Evolutionary conservation across 2,797 vertebrate species (phyloP), one percentile per base, ranked within the genome.

Genomic region (Cossypha polioptera): DNA sequence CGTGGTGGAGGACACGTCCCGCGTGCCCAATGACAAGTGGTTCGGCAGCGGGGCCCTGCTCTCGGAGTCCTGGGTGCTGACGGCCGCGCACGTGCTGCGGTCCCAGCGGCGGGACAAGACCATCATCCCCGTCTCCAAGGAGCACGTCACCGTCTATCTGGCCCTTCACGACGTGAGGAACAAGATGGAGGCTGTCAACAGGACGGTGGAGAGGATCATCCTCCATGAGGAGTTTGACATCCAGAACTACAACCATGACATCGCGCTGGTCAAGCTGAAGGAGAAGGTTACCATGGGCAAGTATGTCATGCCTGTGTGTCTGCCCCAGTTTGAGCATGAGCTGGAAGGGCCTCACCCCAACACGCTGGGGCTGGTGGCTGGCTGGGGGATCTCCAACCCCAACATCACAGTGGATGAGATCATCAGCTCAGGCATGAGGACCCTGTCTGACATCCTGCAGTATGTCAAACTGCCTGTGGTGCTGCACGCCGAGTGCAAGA

Each of bases 391-490:
- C 94, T 98, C 99, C 84, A 98, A 98, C 50, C 98, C 98, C n/a
- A 99, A 99, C 7, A 72, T 97, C 83, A 98, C 99, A 0, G 97
- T 98, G 65, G 98, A 98, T 0, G 95, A 98, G 58, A 97, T 97
- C 47, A 97, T 96, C 26, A 97, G 97, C 84, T 98, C 98, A 0
- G 98, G 98, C 65, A 98, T 98, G 2, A 96, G 98, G 19, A 96
- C 97, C 10, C 97, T 99, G 53, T 98, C 99, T 0, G 98, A 99
- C 69, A 94, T 98, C 48, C 98, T 99, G 38, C 99, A 99, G 95
- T 99, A 98, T 0, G 99, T 99, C 57, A 99, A 99, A 83, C 96
- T 99, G n/a, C 99, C 99, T 0, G 99, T 99, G 92, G 98, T 99
- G 24, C 94, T 98, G 2, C 99, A 99, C 0, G 98, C 98, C 0